Conservation (phyloP, 1,140 invertebrate genomes). For the Lepidurus couesii region DNA sequence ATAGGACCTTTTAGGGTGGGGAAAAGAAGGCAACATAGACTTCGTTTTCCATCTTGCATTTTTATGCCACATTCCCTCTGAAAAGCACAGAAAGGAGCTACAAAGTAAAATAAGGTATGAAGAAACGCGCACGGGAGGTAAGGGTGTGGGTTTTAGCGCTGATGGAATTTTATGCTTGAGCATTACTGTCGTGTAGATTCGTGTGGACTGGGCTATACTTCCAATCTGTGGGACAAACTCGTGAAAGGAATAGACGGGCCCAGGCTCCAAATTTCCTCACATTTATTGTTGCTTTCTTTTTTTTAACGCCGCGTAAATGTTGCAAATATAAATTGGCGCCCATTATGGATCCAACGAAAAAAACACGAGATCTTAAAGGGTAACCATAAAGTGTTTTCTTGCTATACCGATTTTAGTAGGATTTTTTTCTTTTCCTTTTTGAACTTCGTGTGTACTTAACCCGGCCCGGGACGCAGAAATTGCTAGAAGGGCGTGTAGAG, state of each 20-base stretch:
- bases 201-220: background rate
- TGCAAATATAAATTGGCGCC: background rate
- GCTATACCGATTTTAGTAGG: background rate
- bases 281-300: too few species aligned
- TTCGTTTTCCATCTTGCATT: conserved; percentile 12
- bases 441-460: background rate
- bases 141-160: conserved; percentile 10
- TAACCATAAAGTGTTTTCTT: background rate
- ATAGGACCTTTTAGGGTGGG: background rate
- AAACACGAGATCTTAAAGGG: too few species aligned
- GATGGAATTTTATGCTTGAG: background rate
- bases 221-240: background rate
- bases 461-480: background rate
- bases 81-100: background rate
- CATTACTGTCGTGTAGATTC: background rate
- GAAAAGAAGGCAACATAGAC: conserved; percentile 3
- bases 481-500: too few species aligned
- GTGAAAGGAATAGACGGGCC: background rate
- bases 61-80: background rate
- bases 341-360: background rate
- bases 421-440: background rate
- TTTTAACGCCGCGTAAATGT: too few species aligned
- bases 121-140: background rate
- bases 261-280: too few species aligned
- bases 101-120: background rate